These are phyloP conservation scores for Bufotes viridis DNA, from an alignment of 2,797 vertebrate genomes.

Conservation along the genomic window DNA sequence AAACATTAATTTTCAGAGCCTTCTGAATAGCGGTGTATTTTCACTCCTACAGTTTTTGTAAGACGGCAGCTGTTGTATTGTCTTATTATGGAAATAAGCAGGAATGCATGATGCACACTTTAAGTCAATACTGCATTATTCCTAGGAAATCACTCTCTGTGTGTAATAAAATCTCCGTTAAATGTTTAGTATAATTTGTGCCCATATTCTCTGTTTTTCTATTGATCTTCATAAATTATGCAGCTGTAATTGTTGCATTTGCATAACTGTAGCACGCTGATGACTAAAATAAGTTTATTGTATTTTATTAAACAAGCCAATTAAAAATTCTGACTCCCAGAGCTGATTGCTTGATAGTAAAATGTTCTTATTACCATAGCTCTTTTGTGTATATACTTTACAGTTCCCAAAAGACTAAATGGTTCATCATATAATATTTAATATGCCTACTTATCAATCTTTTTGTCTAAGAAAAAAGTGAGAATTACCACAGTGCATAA, in stretches of 20 bases:
- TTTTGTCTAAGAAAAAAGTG: constrained; percentile 47
- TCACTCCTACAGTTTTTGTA: constrained; percentile 11
- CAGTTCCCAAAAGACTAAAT: constrained; percentile 61
- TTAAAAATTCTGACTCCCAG: constrained; percentile 71
- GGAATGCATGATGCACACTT: constrained; percentile 61
- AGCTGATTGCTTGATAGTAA: constrained; percentile 63
- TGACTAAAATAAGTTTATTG: constrained; percentile 74
- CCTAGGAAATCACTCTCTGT: constrained; percentile 67
- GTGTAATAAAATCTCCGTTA: constrained; percentile 67
- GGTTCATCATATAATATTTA: constrained; percentile 49
- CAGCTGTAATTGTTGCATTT: constrained; percentile 80
- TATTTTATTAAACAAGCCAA: constrained; percentile 86
- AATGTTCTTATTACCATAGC: constrained; percentile 60
- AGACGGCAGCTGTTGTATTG: constrained; percentile 44
- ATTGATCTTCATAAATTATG: constrained; percentile 76
- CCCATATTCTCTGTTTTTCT: constrained; percentile 64
- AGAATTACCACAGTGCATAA: not conserved
- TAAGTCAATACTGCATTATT: constrained; percentile 68
- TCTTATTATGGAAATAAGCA: constrained; percentile 52
- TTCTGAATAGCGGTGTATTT: constrained; percentile 58
- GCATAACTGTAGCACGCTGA: constrained; percentile 80
- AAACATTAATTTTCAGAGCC: not conserved
- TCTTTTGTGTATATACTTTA: constrained; percentile 61
- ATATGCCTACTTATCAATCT: constrained; percentile 67
- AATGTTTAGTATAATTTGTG: constrained; percentile 69